Evolutionary conservation across 2,888 invertebrate genomes (phyloP), one percentile per base, ranked within the genome.

Genomic region (Nomada ferruginata): DNA sequence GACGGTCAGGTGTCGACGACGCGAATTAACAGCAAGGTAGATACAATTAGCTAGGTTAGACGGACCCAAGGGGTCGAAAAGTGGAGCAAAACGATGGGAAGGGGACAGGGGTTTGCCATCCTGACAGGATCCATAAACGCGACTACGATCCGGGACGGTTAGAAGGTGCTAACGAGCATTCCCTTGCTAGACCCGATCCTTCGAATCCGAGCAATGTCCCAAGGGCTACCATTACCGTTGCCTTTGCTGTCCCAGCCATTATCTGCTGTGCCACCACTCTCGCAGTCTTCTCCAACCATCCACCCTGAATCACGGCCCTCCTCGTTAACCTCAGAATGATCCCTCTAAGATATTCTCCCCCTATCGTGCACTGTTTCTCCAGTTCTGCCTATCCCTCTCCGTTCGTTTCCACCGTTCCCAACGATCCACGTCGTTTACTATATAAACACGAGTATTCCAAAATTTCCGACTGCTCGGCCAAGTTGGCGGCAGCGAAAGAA

Each of bases 111-210:
- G 73, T 36, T 52, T 63, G 60, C 60, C 59, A 57, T 72, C 77
- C 59, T 77, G 83, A 78, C 87, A 78, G 75, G 78, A 89, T 89
- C 85, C 87, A 84, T 87, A 88, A 89, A 83, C 87, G 79, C 52
- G 70, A 42, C 52, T 59, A 60, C 71, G 87, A 91, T 86, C 85
- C 83, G 71, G 85, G 80, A 87, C 87, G 86, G 90, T 91, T 88
- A 88, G 90, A 88, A 88, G 89, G 89, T 89, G 90, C 90, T 92
- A 92, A 92, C 91, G 91, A 92, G 91, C 90, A 88, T 90, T 90
- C 88, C 89, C 88, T 86, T 72, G 87, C 80, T 72, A 57, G 80
- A 82, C 78, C 72, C 83, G 83, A 85, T 87, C 84, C 86, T 87
- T 85, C 83, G 81, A 86, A 84, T 85, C 88, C 87, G 72, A 79